Evolutionary conservation across 2,888 invertebrate species (phyloP).

Genomic region (Nysson spinosus): DNA sequence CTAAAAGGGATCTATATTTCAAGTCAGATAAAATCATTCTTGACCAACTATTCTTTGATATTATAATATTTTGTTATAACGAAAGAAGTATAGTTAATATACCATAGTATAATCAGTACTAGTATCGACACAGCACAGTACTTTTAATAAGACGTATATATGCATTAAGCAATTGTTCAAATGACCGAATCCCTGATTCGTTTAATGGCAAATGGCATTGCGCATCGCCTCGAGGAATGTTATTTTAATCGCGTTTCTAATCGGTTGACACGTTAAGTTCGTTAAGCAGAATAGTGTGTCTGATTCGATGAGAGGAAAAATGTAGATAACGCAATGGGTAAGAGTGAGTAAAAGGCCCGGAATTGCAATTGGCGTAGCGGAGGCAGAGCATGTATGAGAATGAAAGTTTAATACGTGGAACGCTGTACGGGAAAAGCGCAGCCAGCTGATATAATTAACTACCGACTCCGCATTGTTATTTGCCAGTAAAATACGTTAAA

Average conservation of each 20-base stretch:
- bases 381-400: constrained; percentile 20
- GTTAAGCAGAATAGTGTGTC: constrained; percentile 9
- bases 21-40: too few species aligned
- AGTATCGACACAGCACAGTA: too few species aligned
- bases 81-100: too few species aligned
- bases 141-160: too few species aligned
- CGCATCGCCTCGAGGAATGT: too few species aligned
- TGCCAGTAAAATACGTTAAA: constrained; percentile 1
- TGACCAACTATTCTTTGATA: too few species aligned
- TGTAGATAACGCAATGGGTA: constrained; percentile 19
- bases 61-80: too few species aligned
- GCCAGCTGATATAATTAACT: constrained; percentile 10
- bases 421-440: constrained; percentile 9
- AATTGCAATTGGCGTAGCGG: constrained; percentile 30
- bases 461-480: neutral
- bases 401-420: constrained; percentile 26
- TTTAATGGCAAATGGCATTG: too few species aligned
- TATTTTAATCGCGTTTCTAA: neutral
- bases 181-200: too few species aligned
- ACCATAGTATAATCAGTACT: too few species aligned
- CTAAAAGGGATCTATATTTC: too few species aligned
- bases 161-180: too few species aligned
- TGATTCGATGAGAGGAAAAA: constrained; percentile 19
- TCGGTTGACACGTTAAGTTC: constrained; percentile 16
- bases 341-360: constrained; percentile 32